phyloP scores from a whole-genome alignment of 2,113 vertebrate genomes.

The Galeopterus variegatus region DNA sequence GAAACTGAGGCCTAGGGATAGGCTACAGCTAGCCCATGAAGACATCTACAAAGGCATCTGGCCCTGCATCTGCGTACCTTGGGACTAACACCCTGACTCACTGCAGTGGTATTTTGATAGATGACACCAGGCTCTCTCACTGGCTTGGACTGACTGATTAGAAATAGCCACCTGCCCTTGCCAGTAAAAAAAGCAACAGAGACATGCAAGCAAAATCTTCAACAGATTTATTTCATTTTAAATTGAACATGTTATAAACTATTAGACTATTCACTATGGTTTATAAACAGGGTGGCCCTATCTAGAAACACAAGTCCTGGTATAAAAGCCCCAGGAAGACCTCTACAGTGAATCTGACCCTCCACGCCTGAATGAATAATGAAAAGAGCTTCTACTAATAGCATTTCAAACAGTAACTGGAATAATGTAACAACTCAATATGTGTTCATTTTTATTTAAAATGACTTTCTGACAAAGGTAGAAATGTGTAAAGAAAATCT shows the following conservation, averaged over 20 bases:
- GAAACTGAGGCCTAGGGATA: not conserved
- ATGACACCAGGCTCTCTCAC: not conserved
- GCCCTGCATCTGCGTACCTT: not conserved
- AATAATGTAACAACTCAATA: not conserved
- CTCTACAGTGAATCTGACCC: not conserved
- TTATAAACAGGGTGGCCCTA: not conserved
- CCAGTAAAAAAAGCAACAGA: constrained; percentile 20
- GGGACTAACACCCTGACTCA: constrained; percentile 33
- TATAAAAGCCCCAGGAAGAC: not conserved
- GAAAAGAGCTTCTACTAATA: not conserved
- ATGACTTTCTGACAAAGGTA: not conserved
- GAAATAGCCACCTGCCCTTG: constrained; percentile 45
- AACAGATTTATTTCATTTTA: constrained; percentile 31
- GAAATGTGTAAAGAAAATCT: not conserved
- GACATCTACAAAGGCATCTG: not conserved
- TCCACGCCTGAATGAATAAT: not conserved
- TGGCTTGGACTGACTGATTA: not conserved
- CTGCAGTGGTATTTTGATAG: constrained; percentile 36
- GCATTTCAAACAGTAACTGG: constrained; percentile 12
- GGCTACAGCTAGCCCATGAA: not conserved
- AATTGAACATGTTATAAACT: not conserved
- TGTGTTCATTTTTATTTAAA: constrained; percentile 50
- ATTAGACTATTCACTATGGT: not conserved
- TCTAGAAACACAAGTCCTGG: not conserved
- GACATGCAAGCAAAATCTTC: not conserved